Percentiles rank a stretch among this genome's conserved stretches.
These are phyloP conservation scores for Mustela lutreola DNA, from an alignment of 2,113 vertebrate species.

Conservation along the genomic window DNA sequence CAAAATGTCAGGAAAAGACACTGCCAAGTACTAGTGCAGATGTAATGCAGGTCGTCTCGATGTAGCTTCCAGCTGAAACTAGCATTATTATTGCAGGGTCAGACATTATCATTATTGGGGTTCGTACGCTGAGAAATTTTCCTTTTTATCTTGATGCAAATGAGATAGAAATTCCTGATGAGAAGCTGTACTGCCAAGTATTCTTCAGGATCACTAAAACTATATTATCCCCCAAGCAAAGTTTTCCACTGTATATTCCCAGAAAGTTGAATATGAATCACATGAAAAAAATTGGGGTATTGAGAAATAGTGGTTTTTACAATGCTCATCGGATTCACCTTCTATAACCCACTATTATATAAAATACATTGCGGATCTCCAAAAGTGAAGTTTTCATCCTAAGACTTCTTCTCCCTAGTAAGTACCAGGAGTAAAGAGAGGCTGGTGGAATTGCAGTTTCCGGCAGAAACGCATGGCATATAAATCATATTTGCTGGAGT, in stretches of 20 bases:
- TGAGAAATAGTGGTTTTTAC: neutral
- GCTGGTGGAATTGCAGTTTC: neutral
- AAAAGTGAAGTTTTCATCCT: neutral
- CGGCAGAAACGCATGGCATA: neutral
- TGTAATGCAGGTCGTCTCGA: neutral
- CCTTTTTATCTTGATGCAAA: neutral
- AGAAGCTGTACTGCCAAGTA: neutral
- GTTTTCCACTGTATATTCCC: neutral
- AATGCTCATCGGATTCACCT: neutral
- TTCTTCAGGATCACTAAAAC: neutral
- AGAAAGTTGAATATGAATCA: neutral
- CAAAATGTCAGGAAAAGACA: neutral
- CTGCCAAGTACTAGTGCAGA: neutral
- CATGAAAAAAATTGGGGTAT: neutral
- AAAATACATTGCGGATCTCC: neutral
- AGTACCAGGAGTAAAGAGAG: neutral
- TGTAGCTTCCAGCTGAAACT: neutral
- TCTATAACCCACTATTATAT: neutral
- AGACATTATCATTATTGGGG: neutral
- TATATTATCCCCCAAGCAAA: neutral
- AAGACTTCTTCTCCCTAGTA: neutral
- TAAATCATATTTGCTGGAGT: neutral
- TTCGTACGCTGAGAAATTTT: neutral
- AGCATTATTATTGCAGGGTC: neutral
- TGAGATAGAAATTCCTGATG: neutral